Conservation (phyloP, 2,797 vertebrate species). For the Chrysocyon brachyurus region DNA sequence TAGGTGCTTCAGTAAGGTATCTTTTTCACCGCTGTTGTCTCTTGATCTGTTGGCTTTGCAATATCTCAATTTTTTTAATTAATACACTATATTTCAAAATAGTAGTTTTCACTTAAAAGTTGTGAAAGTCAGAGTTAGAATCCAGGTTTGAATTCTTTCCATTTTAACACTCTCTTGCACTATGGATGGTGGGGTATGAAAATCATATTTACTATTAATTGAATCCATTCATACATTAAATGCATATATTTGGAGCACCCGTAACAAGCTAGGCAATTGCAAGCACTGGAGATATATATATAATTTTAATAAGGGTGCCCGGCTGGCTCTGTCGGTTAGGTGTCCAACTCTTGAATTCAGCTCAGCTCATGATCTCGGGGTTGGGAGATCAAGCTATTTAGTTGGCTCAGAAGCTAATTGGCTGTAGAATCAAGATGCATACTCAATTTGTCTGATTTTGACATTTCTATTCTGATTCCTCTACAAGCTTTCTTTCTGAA, state of each 20-base stretch:
- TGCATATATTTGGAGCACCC: neutral
- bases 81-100: neutral
- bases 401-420: neutral
- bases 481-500: neutral
- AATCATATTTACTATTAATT: neutral
- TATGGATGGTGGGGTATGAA: neutral
- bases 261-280: neutral
- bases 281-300: neutral
- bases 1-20: neutral
- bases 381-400: neutral
- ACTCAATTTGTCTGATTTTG: neutral
- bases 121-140: neutral
- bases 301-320: neutral
- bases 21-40: neutral
- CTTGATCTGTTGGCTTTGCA: neutral
- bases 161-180: neutral
- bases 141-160: neutral
- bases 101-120: neutral
- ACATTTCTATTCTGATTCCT: neutral
- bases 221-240: neutral
- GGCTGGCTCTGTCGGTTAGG: neutral
- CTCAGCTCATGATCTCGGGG: neutral
- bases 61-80: neutral
- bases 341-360: neutral
- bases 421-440: neutral